Evolutionary conservation across 2,888 invertebrate species (phyloP), one percentile per base, ranked within the genome.

Genomic region (Meteorus cinctellus): DNA sequence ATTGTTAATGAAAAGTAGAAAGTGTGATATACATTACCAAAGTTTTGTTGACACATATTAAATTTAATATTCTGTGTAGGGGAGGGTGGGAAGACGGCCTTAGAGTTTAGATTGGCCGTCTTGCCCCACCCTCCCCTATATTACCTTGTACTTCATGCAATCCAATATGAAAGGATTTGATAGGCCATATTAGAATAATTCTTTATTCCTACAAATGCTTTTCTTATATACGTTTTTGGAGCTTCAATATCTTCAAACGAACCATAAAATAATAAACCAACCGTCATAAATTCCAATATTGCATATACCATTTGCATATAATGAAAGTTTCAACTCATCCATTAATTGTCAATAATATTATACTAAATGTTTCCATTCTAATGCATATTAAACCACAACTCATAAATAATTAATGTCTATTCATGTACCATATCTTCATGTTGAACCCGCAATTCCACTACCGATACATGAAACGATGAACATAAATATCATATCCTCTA

Each of bases 401-500:
- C 31, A 29, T 29, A 62, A 62, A 62, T 62, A 16, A 62, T 6
- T n/a, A 27, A 62, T 31, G 4, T 14, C 12, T 12, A 12, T 4
- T 12, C 59, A 31, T 27, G 27, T 2, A 2, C 60, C 10, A 12
- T 1, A 14, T 14, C 4, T 31, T 27, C 16, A 5, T 31, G 10
- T 62, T n/a, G 16, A 62, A 10, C 4, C n/a, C 24, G 12, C 41
- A 41, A 12, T 41, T 41, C 8, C 41, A 41, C 4, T 41, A 41
- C 8, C 8, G 2, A 2, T 12, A 8, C 8, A 12, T 41, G 41
- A 8, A 34, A 34, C 2, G 2, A 27, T 27, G 12, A 27, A 34
- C 31, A 71, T 41, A 41, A 1, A 67, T 55, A 51, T 71, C 60
- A 60, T 60, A 71, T 59, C 36, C 8, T 0, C 31, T 31, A 51